These are phyloP conservation scores for Leucophenga montana DNA, from an alignment of 2,888 invertebrate species.

Conservation along the genomic window DNA sequence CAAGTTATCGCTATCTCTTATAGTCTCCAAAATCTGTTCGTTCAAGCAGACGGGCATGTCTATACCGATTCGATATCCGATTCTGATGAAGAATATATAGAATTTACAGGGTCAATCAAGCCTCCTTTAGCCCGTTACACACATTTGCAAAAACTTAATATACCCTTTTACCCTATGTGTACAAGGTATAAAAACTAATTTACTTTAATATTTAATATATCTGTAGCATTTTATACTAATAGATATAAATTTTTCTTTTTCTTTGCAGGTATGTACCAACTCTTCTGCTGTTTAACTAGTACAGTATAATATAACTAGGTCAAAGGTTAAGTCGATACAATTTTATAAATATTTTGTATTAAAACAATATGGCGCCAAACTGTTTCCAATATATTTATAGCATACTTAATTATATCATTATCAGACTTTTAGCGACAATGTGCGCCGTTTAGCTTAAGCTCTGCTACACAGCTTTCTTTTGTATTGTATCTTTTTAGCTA, in stretches of 20 bases:
- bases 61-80: too few relatives aligned
- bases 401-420: conserved; percentile 18
- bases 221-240: conserved; percentile 9
- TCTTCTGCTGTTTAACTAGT: neutral
- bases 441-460: neutral
- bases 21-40: too few relatives aligned
- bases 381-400: neutral
- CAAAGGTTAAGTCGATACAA: conserved; percentile 40
- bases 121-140: too few relatives aligned
- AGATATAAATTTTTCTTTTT: conserved; percentile 1
- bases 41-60: too few relatives aligned
- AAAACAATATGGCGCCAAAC: conserved; percentile 35
- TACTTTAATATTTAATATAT: conserved; percentile 26
- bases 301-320: conserved; percentile 6
- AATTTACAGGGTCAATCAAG: too few relatives aligned
- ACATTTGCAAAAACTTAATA: too few relatives aligned
- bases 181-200: conserved; percentile 40
- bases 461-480: neutral
- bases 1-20: too few relatives aligned
- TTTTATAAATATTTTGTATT: conserved; percentile 47
- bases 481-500: neutral
- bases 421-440: neutral
- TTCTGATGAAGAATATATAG: too few relatives aligned
- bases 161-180: too few relatives aligned
- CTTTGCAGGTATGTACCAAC: conserved; percentile 30